Conservation (phyloP, 2,797 vertebrate genomes). For the Rallus crepitans region DNA sequence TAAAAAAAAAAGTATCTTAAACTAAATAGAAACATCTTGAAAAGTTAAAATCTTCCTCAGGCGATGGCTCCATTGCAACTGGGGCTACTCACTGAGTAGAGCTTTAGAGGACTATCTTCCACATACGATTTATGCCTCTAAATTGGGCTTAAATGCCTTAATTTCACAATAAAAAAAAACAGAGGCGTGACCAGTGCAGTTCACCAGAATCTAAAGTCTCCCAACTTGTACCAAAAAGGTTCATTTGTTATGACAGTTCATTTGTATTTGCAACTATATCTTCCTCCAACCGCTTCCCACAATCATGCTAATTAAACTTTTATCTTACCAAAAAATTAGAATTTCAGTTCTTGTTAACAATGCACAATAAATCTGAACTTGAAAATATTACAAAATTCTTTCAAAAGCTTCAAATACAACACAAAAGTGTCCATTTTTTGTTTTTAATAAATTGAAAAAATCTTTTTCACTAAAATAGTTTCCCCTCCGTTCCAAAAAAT, state of each 20-base stretch:
- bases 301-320: slow-evolving; percentile 82
- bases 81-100: slow-evolving; percentile 67
- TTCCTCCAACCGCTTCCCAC: slow-evolving; percentile 80
- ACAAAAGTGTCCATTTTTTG: slow-evolving; percentile 89
- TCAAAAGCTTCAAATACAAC: slow-evolving; percentile 98
- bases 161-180: slow-evolving; percentile 70
- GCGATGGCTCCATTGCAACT: slow-evolving; percentile 21
- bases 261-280: slow-evolving; percentile 79
- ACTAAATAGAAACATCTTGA: slow-evolving; percentile 44
- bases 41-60: slow-evolving; percentile 44
- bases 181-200: slow-evolving; percentile 81
- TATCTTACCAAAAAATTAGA: slow-evolving; percentile 86
- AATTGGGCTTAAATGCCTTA: slow-evolving; percentile 57
- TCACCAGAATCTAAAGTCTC: slow-evolving; percentile 75
- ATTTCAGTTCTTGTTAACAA: slow-evolving; percentile 85
- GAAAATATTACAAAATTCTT: slow-evolving; percentile 87
- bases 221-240: slow-evolving; percentile 84
- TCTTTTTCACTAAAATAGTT: slow-evolving; percentile 82
- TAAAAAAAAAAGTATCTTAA: slow-evolving; percentile 16
- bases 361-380: slow-evolving; percentile 86
- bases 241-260: slow-evolving; percentile 82
- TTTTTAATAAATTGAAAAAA: slow-evolving; percentile 88
- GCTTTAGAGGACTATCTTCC: slow-evolving; percentile 40
- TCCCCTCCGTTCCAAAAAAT: slow-evolving; percentile 80
- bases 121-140: slow-evolving; percentile 24